Percentiles rank a stretch among this genome's conserved stretches.
Evolutionary conservation across 2,113 vertebrate species (phyloP).

Genomic region (Chlamydotis undulata): DNA sequence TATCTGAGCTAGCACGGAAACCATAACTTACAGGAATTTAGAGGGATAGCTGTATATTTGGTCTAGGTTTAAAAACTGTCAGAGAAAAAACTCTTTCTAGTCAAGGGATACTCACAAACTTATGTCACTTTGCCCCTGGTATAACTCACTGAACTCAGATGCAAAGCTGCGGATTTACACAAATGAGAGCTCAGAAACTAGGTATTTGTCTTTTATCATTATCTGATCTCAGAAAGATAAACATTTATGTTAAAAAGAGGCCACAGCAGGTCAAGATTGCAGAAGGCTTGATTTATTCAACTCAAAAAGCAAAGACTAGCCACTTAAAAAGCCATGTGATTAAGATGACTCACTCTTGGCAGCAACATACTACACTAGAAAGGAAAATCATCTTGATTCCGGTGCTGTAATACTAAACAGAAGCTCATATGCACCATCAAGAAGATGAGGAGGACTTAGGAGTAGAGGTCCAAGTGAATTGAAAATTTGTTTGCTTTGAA

Average conservation of each 20-base stretch:
- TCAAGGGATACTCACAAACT: neutral
- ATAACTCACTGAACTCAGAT: neutral
- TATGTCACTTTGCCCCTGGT: neutral
- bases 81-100: neutral
- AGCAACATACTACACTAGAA: neutral
- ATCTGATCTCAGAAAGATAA: neutral
- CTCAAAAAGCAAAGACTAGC: neutral
- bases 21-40: neutral
- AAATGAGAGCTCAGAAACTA: neutral
- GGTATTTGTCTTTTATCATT: neutral
- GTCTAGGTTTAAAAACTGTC: neutral
- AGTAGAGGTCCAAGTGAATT: neutral
- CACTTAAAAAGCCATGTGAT: neutral
- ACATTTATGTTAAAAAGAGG: neutral
- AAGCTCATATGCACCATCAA: neutral
- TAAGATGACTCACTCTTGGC: conserved; percentile 16
- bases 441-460: neutral
- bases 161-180: neutral
- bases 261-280: neutral
- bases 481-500: neutral
- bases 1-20: neutral
- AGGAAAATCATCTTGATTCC: neutral
- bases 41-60: neutral
- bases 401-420: neutral
- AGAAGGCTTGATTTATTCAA: conserved; percentile 3